Evolutionary conservation across 2,797 vertebrate species (phyloP).

Genomic region (Alectoris magna): DNA sequence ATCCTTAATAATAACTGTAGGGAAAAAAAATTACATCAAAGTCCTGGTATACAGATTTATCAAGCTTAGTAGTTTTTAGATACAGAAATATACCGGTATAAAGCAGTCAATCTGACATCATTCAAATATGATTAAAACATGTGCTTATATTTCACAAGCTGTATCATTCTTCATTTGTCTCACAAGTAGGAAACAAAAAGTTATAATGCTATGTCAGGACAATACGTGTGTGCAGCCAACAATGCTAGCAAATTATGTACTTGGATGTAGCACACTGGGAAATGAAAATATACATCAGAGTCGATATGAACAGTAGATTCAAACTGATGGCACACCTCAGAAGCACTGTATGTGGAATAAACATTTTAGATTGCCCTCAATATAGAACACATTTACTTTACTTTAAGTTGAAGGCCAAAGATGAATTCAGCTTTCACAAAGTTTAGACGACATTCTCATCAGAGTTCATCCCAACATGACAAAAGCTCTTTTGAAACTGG

Average conservation of each 20-base stretch:
- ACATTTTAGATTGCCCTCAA: neutral
- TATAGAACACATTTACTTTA: neutral
- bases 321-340: neutral
- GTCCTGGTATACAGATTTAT: neutral
- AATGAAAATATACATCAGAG: neutral
- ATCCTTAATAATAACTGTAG: neutral
- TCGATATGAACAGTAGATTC: constrained; percentile 2
- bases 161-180: neutral
- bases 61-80: neutral
- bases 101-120: neutral
- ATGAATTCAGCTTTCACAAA: neutral
- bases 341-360: neutral
- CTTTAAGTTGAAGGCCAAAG: neutral
- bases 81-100: neutral
- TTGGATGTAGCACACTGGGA: neutral
- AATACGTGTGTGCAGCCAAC: neutral
- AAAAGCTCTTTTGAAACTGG: neutral
- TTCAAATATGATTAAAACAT: neutral
- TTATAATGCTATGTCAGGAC: neutral
- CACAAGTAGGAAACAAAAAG: neutral
- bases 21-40: neutral
- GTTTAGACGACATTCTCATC: neutral
- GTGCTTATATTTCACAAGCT: neutral
- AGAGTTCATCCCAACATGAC: neutral
- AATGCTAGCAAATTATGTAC: neutral